Evolutionary conservation across 2,797 vertebrate species (phyloP).

Genomic region (Vultur gryphus): DNA sequence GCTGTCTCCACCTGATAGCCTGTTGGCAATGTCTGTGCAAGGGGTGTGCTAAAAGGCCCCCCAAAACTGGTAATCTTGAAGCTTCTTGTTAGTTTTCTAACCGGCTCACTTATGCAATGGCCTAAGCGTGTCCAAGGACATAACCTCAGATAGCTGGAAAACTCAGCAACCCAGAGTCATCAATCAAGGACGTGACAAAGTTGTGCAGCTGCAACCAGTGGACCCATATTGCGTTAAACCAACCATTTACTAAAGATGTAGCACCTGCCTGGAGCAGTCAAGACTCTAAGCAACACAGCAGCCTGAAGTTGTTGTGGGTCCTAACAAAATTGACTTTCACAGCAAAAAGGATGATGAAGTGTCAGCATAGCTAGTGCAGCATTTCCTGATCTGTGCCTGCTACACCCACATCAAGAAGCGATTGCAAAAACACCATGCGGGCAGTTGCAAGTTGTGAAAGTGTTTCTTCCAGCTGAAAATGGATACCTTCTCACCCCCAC

Average conservation of each 20-base stretch:
- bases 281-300: neutral
- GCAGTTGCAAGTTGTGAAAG: neutral
- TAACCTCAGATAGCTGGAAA: neutral
- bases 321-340: neutral
- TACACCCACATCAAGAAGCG: neutral
- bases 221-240: fast-evolving
- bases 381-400: neutral
- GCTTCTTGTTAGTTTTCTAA: neutral
- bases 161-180: neutral
- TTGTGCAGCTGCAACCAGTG: neutral
- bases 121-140: neutral
- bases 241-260: fast-evolving
- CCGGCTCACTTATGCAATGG: neutral
- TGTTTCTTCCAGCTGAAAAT: neutral
- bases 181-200: neutral
- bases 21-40: neutral
- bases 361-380: neutral
- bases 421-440: neutral
- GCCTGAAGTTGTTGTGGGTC: neutral
- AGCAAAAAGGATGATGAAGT: neutral
- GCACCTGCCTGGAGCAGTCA: neutral
- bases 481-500: neutral
- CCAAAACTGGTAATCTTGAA: neutral
- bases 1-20: neutral
- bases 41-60: neutral